phyloP scores from a whole-genome alignment of 2,113 vertebrate genomes.

The Nesogale talazaci region DNA sequence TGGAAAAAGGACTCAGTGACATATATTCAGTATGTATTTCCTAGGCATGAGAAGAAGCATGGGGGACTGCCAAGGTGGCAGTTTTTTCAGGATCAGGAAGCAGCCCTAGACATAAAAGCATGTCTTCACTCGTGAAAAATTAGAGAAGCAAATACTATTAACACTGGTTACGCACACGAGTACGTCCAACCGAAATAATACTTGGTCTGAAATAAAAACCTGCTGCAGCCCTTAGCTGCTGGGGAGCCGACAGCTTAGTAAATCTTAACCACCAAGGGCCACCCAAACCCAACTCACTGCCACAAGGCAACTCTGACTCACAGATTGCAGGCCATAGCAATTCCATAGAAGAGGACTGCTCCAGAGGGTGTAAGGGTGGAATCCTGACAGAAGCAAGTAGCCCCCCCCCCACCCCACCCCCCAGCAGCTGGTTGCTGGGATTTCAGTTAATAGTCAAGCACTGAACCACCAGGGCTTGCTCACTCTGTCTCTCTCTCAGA shows the following conservation, averaged over 20 bases:
- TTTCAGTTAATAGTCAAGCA: too few relatives aligned
- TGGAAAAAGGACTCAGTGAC: not conserved
- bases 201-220: constrained; percentile 10
- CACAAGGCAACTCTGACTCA: not conserved
- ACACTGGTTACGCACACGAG: not conserved
- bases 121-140: constrained; percentile 15
- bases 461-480: too few relatives aligned
- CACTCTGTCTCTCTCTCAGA: too few relatives aligned
- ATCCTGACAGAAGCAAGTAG: too few relatives aligned
- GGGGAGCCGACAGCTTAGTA: not conserved
- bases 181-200: not conserved
- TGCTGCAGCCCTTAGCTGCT: not conserved
- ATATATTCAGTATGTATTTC: not conserved
- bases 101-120: not conserved
- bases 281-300: not conserved
- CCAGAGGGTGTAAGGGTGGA: too few relatives aligned
- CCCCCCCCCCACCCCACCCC: too few relatives aligned
- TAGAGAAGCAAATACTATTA: constrained; percentile 2
- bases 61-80: not conserved
- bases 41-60: not conserved
- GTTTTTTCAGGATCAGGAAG: constrained; percentile 25
- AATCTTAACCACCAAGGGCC: not conserved
- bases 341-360: too few relatives aligned
- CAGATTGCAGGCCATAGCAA: too few relatives aligned
- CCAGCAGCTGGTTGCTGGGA: too few relatives aligned